A percentile compares a stretch with the other conserved stretches of the same genome.
These are phyloP conservation scores for Gopherus flavomarginatus DNA, from an alignment of 2,113 vertebrate species.

Conservation along the genomic window DNA sequence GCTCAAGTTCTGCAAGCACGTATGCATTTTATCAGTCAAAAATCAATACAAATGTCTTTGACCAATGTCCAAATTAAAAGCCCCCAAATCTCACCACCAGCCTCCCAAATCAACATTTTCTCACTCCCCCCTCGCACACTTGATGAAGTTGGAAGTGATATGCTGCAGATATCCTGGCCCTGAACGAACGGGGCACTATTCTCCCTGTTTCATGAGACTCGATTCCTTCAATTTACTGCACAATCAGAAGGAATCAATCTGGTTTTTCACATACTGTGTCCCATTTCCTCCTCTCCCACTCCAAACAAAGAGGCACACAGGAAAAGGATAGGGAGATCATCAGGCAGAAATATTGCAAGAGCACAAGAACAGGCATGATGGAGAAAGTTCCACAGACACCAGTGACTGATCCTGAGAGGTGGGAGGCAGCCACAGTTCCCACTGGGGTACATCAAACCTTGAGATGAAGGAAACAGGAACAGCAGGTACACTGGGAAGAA, in stretches of 20 bases:
- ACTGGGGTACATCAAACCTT: neutral
- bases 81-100: neutral
- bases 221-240: neutral
- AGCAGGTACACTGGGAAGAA: constrained; percentile 2
- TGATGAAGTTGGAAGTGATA: neutral
- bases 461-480: neutral
- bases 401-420: neutral
- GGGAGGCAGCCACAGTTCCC: neutral
- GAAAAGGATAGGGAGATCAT: neutral
- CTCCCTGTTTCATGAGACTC: neutral
- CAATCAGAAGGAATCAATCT: neutral
- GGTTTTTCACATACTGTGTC: neutral
- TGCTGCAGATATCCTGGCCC: neutral
- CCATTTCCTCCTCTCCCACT: neutral
- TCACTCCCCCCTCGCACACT: neutral
- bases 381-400: neutral
- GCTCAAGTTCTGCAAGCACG: neutral
- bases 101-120: neutral
- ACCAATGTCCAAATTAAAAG: neutral
- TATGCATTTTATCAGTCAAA: neutral
- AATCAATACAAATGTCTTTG: neutral
- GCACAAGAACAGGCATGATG: neutral
- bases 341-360: accelerated
- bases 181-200: neutral
- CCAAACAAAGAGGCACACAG: neutral